Evolutionary conservation across 53 echinoderm and acorn worm species (phyloP).

Genomic region (Henricia sp.): DNA sequence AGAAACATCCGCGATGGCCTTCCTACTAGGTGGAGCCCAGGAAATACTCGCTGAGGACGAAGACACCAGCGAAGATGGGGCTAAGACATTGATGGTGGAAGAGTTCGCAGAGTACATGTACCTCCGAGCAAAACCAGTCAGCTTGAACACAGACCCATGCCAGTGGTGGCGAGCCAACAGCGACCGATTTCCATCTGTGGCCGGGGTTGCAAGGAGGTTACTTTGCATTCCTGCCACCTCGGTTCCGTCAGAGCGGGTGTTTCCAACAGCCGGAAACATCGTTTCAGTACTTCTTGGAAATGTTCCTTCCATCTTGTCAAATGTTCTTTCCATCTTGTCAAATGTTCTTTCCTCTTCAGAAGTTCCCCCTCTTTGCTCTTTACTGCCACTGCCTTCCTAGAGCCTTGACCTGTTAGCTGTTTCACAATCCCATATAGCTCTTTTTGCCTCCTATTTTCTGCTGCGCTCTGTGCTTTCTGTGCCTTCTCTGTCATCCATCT

Average conservation of each 20-base stretch:
- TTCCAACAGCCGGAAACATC: no score
- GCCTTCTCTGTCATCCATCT: neutral
- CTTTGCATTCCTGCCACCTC: no score
- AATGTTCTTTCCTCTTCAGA: no score
- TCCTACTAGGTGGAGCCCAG: no score
- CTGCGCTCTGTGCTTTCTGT: neutral
- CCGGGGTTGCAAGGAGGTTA: neutral
- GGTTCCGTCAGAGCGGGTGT: no score
- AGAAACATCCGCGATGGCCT: no score
- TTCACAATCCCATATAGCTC: neutral
- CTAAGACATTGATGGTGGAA: no score
- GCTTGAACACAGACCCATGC: neutral
- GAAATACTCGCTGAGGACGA: no score
- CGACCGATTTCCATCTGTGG: neutral
- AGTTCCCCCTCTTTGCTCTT: neutral
- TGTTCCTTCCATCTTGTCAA: neutral
- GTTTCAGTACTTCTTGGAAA: no score
- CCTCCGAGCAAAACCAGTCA: neutral
- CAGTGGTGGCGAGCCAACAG: neutral
- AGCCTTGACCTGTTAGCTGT: neutral
- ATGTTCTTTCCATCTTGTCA: neutral
- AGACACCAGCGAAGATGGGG: no score
- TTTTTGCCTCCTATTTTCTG: neutral
- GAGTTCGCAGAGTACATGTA: no score
- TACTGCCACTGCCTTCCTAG: no score